Evolutionary conservation across 1,140 invertebrate genomes (phyloP).

Genomic region (Drosophila nasuta): DNA sequence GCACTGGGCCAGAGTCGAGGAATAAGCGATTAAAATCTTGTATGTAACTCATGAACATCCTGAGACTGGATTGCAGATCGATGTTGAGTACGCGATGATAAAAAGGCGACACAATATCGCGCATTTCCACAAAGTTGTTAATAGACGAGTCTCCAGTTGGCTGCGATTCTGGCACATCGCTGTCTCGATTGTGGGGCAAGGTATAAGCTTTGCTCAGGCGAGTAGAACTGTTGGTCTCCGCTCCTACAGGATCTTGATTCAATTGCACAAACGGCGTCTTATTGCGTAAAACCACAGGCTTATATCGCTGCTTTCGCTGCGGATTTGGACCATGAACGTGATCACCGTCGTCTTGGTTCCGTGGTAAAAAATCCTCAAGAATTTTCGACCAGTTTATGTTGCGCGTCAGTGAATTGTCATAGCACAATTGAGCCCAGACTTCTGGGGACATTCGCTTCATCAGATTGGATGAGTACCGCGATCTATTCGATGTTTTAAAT

Average conservation of each 20-base stretch:
- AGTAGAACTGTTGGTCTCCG: background rate
- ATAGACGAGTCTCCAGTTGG: constrained; percentile 1
- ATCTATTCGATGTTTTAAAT: background rate
- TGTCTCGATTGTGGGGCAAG: background rate
- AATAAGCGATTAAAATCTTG: background rate
- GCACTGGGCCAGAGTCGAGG: background rate
- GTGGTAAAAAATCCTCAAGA: background rate
- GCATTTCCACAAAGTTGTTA: background rate
- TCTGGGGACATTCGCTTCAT: background rate
- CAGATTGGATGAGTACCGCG: background rate
- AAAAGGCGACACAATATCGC: background rate
- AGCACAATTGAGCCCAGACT: background rate
- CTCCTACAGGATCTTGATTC: background rate
- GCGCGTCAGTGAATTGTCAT: background rate
- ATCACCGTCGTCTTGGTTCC: background rate
- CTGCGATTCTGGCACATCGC: background rate
- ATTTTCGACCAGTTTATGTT: background rate
- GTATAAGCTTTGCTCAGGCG: background rate
- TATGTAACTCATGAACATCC: background rate
- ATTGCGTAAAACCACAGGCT: background rate
- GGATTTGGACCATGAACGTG: no score
- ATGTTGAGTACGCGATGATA: background rate
- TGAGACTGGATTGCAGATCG: background rate
- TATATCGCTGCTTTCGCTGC: background rate
- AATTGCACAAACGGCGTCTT: constrained; percentile 4